Evolutionary conservation across 2,888 invertebrate genomes (phyloP).

Genomic region (Dryadula phaetusa): DNA sequence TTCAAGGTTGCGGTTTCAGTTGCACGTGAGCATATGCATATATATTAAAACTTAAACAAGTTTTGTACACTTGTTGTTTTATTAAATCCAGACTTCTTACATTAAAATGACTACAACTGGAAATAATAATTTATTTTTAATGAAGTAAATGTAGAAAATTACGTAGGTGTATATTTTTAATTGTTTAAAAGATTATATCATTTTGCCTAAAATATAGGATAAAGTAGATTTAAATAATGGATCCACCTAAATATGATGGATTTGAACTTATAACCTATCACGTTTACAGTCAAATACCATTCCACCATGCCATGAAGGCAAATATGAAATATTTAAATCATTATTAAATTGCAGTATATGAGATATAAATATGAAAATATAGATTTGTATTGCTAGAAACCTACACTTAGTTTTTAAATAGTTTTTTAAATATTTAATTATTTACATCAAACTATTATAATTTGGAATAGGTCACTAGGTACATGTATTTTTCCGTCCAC

Average conservation of each 20-base stretch:
- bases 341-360: too few relatives aligned
- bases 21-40: constrained; percentile 21
- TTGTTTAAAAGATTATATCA: too few relatives aligned
- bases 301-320: too few relatives aligned
- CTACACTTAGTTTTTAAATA: background rate
- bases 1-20: constrained; percentile 35
- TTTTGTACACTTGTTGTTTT: constrained; percentile 4
- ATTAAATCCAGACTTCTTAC: background rate
- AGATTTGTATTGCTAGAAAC: constrained; percentile 4
- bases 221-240: too few relatives aligned
- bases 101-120: background rate
- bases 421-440: background rate
- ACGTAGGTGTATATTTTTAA: background rate
- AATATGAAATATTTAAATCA: too few relatives aligned
- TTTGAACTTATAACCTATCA: too few relatives aligned
- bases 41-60: constrained; percentile 25
- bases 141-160: too few relatives aligned
- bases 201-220: too few relatives aligned
- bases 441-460: too few relatives aligned
- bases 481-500: background rate
- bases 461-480: background rate
- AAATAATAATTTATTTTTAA: background rate
- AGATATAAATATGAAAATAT: background rate
- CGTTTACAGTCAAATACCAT: too few relatives aligned
- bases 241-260: too few relatives aligned